Evolutionary conservation across 1,140 invertebrate genomes (phyloP), one percentile per base, ranked within the genome.

Genomic region (Aphidius ervi): DNA sequence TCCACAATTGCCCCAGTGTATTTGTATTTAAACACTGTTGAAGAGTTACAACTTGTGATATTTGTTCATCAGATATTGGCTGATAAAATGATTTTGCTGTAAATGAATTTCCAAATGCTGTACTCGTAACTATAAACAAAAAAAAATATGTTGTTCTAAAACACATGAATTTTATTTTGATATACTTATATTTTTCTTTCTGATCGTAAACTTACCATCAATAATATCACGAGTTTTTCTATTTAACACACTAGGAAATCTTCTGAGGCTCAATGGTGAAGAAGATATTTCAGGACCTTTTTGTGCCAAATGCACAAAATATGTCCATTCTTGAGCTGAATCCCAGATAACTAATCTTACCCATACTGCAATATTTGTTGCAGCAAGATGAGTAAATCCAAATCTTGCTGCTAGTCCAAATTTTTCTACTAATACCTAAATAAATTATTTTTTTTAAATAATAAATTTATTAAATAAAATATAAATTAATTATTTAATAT

Each of bases 301-400:
- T 55, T 81, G 81, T 9, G 80, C 80, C 45, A 82, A 64, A 50
- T 82, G 75, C 5, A 83, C 77, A 43, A 80, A 82, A 49, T 83
- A 82, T 0, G 79, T 82, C 81, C 81, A 83, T 61, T 83, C 82
- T 45, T 81, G 80, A 0, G 81, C 81, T 3, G 80, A 82, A 63
- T 86, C 84, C 84, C 84, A 85, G 37, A 85, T 81, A 10, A 86
- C 76, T n/a, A 84, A 70, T n/a, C 84, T 78, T 9, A 81, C 71
- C 85, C 85, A 86, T 23, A 86, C 71, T 0, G 84, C 82, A 6
- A 86, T 67, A 67, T 86, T 86, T 0, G 85, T 85, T 1, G 84
- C 85, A 5, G 84, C 80, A 9, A 86, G 71, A 64, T 86, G 85
- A 67, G 84, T 85, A 63, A 86, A 83, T 6, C 84, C 81, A 65